Evolutionary conservation across 2,113 vertebrate species (phyloP), one percentile per base, ranked within the genome.

Genomic region (Micromys minutus): DNA sequence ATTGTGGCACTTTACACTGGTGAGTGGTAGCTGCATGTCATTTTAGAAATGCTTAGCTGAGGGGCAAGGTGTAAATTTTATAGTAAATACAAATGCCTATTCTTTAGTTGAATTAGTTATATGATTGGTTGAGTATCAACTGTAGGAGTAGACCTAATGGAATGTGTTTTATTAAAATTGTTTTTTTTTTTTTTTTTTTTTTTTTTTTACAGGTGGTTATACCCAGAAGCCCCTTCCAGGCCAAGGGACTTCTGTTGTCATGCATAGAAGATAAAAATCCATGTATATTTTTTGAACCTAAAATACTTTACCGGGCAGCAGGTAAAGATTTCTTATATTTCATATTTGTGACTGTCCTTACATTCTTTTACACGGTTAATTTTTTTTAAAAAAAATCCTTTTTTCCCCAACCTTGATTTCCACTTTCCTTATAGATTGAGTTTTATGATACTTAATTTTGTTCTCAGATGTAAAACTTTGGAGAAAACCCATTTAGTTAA

Each of bases 281-380:
- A 80, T 99, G 99, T 96, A 99, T 99, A 98, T 99, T 99, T 98
- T 99, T 99, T 98, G 99, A 99, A 98, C 99, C 99, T 97, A 99
- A 99, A 99, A 99, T 99, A 98, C 99, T 99, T 94, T 99, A 99
- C 97, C 99, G 99, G 98, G 99, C 99, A 98, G 99, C 99, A 99
- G 99, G 99, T 99, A 98, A 99, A 98, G 13, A 22, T 88, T 96
- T 97, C 39, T 36, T 96, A 80, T 94, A 24, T 94, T 86, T 96
- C 67, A 74, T 95, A 63, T 80, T 93, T 96, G 42, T 86, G 59
- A 95, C 16, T 85, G 12, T 95, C n/a, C 86, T 93, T 55, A 59
- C 83, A 36, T 96, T 97, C 19, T 72, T 83, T 94, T 76, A 11
- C 8, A 85, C 7, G 39, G 50, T 1, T 96, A 80, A 77, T 76